These are phyloP conservation scores for Caenorhabditis sulstoni DNA, from an alignment of 2,888 invertebrate species.

Conservation along the genomic window DNA sequence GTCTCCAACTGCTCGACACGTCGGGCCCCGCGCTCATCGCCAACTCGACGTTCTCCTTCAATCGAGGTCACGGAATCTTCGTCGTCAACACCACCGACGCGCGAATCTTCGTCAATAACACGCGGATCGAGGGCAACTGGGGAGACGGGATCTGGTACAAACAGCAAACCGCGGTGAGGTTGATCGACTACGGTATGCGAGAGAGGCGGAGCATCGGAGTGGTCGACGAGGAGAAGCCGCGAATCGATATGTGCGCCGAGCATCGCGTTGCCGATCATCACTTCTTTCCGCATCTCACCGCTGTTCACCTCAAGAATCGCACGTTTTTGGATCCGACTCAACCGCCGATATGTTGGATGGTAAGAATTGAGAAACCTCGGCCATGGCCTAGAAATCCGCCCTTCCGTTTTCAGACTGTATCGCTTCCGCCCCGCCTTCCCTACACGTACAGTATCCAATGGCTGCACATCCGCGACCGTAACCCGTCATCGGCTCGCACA, in stretches of 20 bases:
- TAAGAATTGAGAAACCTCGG: no score
- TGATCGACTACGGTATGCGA: constrained; percentile 62
- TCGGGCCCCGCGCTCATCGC: constrained; percentile 87
- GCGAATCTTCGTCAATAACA: constrained; percentile 87
- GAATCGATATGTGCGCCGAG: constrained; percentile 75
- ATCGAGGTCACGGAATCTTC: constrained; percentile 84
- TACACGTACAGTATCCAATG: constrained; percentile 80
- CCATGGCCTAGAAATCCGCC: no score
- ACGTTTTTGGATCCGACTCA: constrained; percentile 73
- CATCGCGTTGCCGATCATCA: constrained; percentile 65
- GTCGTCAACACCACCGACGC: constrained; percentile 84
- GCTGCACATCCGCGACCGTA: constrained; percentile 72
- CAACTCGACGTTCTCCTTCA: constrained; percentile 89
- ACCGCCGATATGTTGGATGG: constrained; percentile 77
- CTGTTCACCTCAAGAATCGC: constrained; percentile 73
- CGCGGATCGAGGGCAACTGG: constrained; percentile 89
- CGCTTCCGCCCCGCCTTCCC: constrained; percentile 75
- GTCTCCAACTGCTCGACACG: constrained; percentile 91
- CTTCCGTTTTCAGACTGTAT: constrained; percentile 72
- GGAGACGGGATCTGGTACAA: constrained; percentile 91
- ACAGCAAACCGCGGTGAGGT: constrained; percentile 65
- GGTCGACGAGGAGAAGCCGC: constrained; percentile 73
- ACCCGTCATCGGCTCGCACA: constrained; percentile 37
- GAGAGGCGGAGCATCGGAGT: constrained; percentile 58
- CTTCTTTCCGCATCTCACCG: constrained; percentile 78